phyloP scores from a whole-genome alignment of 2,113 vertebrate genomes.

The Brachyistius frenatus region DNA sequence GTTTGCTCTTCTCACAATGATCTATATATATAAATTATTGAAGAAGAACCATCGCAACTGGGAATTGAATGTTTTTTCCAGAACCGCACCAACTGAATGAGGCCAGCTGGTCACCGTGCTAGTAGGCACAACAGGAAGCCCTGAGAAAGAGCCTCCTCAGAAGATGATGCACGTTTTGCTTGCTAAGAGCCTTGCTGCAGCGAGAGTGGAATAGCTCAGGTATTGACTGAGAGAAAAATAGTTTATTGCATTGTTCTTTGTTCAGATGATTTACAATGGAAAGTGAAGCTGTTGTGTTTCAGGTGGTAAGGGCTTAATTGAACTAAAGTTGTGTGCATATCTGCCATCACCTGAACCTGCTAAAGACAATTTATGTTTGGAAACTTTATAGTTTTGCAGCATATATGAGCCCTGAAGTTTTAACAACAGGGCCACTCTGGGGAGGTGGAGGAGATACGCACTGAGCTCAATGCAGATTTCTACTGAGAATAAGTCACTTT shows the following conservation, averaged over 20 bases:
- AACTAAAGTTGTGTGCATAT: constrained; percentile 9
- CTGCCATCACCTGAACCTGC: neutral
- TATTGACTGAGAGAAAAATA: neutral
- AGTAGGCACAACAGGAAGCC: neutral
- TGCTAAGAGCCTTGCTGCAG: constrained; percentile 9
- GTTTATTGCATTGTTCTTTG: constrained; percentile 17
- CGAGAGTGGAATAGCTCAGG: neutral
- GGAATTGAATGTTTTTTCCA: neutral
- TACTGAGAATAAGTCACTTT: constrained; percentile 25
- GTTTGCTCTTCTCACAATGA: neutral
- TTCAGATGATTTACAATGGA: constrained; percentile 33
- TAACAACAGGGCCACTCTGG: neutral
- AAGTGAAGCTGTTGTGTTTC: constrained; percentile 1
- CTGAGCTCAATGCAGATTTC: constrained; percentile 23
- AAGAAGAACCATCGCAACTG: neutral
- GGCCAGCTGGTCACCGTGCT: constrained; percentile 6
- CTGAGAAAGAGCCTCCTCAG: constrained; percentile 4
- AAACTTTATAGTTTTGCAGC: constrained; percentile 22
- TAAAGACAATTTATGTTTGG: neutral
- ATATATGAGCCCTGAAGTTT: neutral
- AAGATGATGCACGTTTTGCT: constrained; percentile 24
- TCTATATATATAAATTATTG: neutral
- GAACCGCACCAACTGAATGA: constrained; percentile 1
- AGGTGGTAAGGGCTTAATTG: neutral
- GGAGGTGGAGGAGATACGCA: constrained; percentile 8